Evolutionary conservation across 1,140 invertebrate genomes (phyloP).

Genomic region (Drosophila arawakana): DNA sequence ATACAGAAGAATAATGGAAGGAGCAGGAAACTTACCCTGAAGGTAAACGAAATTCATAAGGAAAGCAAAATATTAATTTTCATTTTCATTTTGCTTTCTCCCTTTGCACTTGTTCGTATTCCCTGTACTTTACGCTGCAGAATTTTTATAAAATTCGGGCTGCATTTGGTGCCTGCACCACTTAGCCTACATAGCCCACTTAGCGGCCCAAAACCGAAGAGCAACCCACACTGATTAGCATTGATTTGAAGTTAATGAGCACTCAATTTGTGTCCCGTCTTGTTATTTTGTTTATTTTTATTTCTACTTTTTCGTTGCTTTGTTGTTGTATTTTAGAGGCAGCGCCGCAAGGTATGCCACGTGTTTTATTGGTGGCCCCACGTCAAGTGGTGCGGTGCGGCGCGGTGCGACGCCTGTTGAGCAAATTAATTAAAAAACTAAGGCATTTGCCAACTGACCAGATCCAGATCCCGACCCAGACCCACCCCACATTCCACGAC

Average conservation of each 20-base stretch:
- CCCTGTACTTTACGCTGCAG: conserved; percentile 7
- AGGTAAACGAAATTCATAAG: conserved; percentile 23
- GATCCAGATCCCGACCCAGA: not conserved
- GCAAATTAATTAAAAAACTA: conserved; percentile 81
- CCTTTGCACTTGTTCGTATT: not conserved
- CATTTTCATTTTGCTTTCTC: conserved; percentile 15
- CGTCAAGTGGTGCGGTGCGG: conserved; percentile 31
- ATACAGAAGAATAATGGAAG: not conserved
- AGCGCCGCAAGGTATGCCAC: conserved; percentile 67
- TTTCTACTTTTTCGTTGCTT: conserved; percentile 17
- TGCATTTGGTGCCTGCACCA: not conserved
- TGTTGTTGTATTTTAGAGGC: conserved; percentile 32
- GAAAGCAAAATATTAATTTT: conserved; percentile 35
- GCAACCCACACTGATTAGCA: conserved; percentile 64
- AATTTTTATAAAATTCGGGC: conserved; percentile 3
- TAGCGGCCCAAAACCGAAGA: not conserved
- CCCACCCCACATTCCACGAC: conserved; percentile 8
- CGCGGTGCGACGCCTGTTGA: conserved; percentile 49
- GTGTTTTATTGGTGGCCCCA: conserved; percentile 32
- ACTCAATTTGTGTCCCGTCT: conserved; percentile 56
- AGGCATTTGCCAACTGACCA: conserved; percentile 63
- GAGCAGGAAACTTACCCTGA: not conserved
- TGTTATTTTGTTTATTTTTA: conserved; percentile 6
- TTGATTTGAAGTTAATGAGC: conserved; percentile 76
- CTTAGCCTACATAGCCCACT: not conserved